Conservation (phyloP, 2,888 invertebrate species). For the Mantis religiosa region DNA sequence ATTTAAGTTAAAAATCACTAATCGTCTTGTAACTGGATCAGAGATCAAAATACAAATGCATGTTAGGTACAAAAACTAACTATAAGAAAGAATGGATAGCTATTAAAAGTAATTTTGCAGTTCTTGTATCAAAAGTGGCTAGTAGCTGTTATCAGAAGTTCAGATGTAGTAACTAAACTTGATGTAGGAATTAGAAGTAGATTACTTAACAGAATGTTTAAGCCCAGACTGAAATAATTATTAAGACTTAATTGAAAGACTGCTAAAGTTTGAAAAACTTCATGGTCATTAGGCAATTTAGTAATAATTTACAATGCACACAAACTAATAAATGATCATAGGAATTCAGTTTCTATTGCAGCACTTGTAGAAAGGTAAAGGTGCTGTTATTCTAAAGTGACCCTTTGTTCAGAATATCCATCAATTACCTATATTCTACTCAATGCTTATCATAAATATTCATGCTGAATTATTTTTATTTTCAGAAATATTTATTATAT, state of each 20-base stretch:
- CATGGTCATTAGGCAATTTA: background rate
- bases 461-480: no score
- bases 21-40: background rate
- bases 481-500: no score
- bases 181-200: background rate
- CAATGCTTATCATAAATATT: no score
- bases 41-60: background rate
- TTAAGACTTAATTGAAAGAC: background rate
- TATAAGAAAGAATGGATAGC: background rate
- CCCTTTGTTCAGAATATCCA: no score
- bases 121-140: background rate
- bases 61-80: background rate
- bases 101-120: background rate
- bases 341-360: no score
- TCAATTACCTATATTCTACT: no score
- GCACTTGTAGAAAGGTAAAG: no score
- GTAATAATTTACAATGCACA: background rate
- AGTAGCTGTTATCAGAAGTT: background rate
- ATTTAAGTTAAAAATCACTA: background rate
- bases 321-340: no score
- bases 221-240: background rate
- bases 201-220: background rate
- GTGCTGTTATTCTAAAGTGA: no score
- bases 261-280: background rate
- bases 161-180: background rate